Base-by-base conservation (phyloP, 2,888 invertebrate species). In the Lasioglossum leucozonium region DNA sequence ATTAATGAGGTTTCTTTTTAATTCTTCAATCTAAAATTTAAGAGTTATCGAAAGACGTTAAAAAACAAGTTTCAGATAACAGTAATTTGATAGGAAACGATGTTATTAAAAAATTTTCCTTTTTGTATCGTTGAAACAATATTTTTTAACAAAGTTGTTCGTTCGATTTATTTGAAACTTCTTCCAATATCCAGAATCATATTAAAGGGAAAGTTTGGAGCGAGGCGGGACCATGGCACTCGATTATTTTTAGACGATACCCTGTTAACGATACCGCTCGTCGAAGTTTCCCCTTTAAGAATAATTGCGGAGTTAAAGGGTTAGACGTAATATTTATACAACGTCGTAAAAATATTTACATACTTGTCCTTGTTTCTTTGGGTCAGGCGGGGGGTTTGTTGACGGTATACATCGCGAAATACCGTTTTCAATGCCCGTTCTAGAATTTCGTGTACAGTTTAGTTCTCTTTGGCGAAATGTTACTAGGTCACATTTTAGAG, bases 271-370 rank as follows among this genome's bases (percentile, higher is more conserved):
- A 69, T 34, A 58, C 10, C 37, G 26, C 37, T 34, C 65, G 81
- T 81, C 76, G 76, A 44, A 42, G 55, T 83, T 37, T 83, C 82
- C 72, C 72, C 82, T 81, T 83, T 72, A 81, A 83, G 72, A 65
- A 44, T 83, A 83, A 83, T 83, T 81, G 65, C 76, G 16, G 76
- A 76, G 82, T 81, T 81, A 81, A 83, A 72, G 81, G 76, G 82
- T 83, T 81, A 83, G 72, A 42, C 81, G 62, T 71, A 81, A 76
- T 65, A 81, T 81, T 75, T 72, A 58, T 72, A 72, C 30, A 42
- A 51, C 74, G 81, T 65, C 76, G 75, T 72, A 72, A 67, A 67
- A 81, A 81, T 81, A 83, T 83, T 83, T 83, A 72, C 81, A 83
- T 8, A 26, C 81, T 76, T 55, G 76, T 34, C 81, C 82, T 72